Conservation (phyloP, 1,140 invertebrate genomes). For the Palaemon carinicauda region DNA sequence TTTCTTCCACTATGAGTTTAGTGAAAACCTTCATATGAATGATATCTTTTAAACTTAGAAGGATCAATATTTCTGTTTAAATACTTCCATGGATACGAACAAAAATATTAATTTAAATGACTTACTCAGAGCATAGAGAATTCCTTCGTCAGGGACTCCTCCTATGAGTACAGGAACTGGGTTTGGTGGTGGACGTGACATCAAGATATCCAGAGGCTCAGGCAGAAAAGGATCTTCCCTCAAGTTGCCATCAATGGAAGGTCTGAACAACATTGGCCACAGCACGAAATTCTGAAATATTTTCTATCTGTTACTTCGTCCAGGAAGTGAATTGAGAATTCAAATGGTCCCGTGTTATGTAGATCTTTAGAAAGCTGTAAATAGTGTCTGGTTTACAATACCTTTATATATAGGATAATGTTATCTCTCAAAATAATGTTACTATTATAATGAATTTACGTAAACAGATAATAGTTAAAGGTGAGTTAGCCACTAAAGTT, state of each 20-base stretch:
- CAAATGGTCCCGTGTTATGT: too few species aligned
- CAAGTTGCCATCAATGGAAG: conserved; percentile 41
- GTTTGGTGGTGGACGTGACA: neutral
- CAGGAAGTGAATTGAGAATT: too few species aligned
- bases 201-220: neutral
- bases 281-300: conserved; percentile 8
- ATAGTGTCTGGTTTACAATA: too few species aligned
- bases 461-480: too few species aligned
- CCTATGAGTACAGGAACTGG: conserved; percentile 38
- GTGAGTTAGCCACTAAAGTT: too few species aligned
- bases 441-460: too few species aligned
- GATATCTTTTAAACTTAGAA: too few species aligned
- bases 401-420: too few species aligned
- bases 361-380: too few species aligned
- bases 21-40: neutral
- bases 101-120: neutral
- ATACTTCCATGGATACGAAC: neutral
- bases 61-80: neutral
- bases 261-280: conserved; percentile 37
- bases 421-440: too few species aligned
- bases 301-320: too few species aligned
- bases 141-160: conserved; percentile 35
- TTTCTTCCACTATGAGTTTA: too few species aligned
- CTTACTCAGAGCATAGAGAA: conserved; percentile 37
- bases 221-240: conserved; percentile 42